Conservation (phyloP, 2,113 vertebrate species). For the Nasalis larvatus region DNA sequence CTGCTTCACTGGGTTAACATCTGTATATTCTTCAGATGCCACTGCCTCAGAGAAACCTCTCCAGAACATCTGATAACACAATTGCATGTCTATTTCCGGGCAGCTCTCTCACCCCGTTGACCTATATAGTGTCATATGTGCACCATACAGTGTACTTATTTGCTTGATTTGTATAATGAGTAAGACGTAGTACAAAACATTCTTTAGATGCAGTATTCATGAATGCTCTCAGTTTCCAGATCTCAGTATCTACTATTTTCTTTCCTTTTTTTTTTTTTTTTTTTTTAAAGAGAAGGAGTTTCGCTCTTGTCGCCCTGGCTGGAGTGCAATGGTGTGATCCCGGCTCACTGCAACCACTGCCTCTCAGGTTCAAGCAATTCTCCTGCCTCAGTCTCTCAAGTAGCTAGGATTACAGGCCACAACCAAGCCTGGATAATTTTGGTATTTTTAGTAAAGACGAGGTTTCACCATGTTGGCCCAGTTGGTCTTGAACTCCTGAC, state of each 20-base stretch:
- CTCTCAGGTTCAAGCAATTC: too few species aligned
- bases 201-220: fast-evolving
- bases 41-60: not conserved
- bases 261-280: too few species aligned
- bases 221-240: not conserved
- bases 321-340: too few species aligned
- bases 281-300: not conserved
- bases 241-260: not conserved
- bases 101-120: not conserved
- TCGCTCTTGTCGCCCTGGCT: too few species aligned
- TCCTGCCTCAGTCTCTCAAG: too few species aligned
- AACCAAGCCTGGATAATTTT: too few species aligned
- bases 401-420: too few species aligned
- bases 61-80: not conserved
- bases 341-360: too few species aligned
- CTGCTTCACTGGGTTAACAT: not conserved
- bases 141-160: not conserved
- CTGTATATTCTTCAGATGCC: not conserved
- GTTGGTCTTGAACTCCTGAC: too few species aligned
- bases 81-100: not conserved
- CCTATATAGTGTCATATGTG: too few species aligned
- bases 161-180: not conserved
- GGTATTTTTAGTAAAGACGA: too few species aligned
- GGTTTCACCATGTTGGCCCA: too few species aligned
- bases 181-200: not conserved